Percentiles rank a stretch among this genome's conserved stretches.
phyloP scores from a whole-genome alignment of 2,113 vertebrate genomes.

The Poecilia latipinna region DNA sequence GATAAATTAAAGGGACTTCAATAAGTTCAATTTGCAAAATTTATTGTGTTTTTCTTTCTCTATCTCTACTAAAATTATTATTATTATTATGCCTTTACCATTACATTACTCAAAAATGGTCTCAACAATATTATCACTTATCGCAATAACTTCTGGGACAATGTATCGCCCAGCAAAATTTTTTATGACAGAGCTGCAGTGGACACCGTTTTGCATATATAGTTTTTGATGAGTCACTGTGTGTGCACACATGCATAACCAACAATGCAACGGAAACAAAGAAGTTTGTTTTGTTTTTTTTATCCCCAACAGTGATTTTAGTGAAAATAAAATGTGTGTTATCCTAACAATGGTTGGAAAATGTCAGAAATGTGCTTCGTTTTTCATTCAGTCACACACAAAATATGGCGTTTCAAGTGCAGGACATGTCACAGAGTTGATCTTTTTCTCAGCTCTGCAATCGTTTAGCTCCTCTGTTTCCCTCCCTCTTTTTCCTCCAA shows the following conservation, averaged over 20 bases:
- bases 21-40: no score
- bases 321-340: slow-evolving; percentile 61
- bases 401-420: slow-evolving; percentile 65
- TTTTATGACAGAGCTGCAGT: neutral
- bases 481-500: slow-evolving; percentile 50
- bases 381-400: slow-evolving; percentile 66
- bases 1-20: no score
- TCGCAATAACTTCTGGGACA: no score
- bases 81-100: no score
- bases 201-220: slow-evolving; percentile 22
- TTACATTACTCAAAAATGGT: no score
- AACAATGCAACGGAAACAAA: slow-evolving; percentile 37
- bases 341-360: slow-evolving; percentile 59
- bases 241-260: neutral
- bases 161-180: no score
- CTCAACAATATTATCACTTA: no score
- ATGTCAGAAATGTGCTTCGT: slow-evolving; percentile 57
- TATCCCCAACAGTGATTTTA: slow-evolving; percentile 10
- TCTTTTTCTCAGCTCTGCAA: slow-evolving; percentile 64
- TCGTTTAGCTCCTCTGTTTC: slow-evolving; percentile 69
- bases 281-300: neutral
- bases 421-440: slow-evolving; percentile 64
- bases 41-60: no score
- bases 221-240: neutral
- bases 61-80: no score